These are phyloP conservation scores for Resseliella maxima DNA, from an alignment of 2,888 invertebrate species.

Conservation along the genomic window DNA sequence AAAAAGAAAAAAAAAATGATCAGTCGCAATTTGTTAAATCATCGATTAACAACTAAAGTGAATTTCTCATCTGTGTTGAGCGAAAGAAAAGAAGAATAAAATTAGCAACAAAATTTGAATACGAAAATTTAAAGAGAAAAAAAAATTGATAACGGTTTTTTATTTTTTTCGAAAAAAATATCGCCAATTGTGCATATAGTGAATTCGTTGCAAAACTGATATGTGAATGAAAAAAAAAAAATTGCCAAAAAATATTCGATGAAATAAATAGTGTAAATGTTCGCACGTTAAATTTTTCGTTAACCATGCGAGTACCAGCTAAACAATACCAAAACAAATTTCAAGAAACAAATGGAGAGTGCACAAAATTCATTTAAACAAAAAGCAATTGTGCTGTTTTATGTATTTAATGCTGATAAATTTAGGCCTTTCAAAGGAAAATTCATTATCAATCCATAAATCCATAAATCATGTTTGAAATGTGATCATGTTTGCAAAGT, in stretches of 20 bases:
- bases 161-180: too few relatives aligned
- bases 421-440: background rate
- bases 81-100: background rate
- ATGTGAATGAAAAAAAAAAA: too few relatives aligned
- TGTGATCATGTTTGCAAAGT: slow-evolving; percentile 24
- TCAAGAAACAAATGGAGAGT: slow-evolving; percentile 29
- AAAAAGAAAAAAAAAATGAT: too few relatives aligned
- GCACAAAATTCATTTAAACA: background rate
- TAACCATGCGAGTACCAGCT: too few relatives aligned
- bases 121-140: too few relatives aligned
- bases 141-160: too few relatives aligned
- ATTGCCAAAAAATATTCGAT: too few relatives aligned
- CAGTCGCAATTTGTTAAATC: slow-evolving; percentile 7
- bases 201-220: too few relatives aligned
- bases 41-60: background rate
- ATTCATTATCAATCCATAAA: background rate
- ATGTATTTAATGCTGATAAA: background rate
- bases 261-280: background rate
- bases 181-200: too few relatives aligned
- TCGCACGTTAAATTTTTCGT: background rate
- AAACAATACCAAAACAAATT: background rate
- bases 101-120: background rate
- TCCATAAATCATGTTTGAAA: slow-evolving; percentile 16
- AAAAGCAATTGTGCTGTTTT: background rate
- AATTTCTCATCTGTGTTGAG: too few relatives aligned